phyloP scores from a whole-genome alignment of 1,140 invertebrate genomes.

The Aporrectodea caliginosa region DNA sequence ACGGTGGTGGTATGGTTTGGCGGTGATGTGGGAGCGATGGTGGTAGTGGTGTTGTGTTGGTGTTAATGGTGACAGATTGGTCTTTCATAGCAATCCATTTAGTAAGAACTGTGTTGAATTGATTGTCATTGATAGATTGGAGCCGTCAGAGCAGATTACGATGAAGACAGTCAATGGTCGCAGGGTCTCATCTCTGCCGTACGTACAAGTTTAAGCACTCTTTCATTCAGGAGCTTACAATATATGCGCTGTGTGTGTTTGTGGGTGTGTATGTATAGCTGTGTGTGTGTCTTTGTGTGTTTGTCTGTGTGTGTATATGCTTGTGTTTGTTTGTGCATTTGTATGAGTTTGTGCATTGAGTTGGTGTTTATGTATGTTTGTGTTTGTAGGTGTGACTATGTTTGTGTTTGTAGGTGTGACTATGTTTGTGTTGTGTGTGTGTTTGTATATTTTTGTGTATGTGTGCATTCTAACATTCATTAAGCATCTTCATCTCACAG shows the following conservation, averaged over 20 bases:
- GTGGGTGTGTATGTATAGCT: not conserved
- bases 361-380: not conserved
- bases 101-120: no score
- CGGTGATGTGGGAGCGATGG: no score
- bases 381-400: no score
- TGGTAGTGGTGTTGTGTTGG: no score
- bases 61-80: no score
- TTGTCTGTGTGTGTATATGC: not conserved
- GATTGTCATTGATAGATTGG: conserved; percentile 66
- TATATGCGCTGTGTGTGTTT: not conserved
- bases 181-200: conserved; percentile 91
- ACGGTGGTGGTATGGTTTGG: no score
- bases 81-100: no score
- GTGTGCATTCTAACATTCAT: no score
- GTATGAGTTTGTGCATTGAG: not conserved
- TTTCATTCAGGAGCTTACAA: conserved; percentile 3
- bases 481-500: no score
- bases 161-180: conserved; percentile 96
- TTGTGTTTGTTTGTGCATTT: not conserved
- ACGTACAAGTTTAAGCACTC: conserved; percentile 37
- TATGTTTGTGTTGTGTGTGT: no score
- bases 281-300: not conserved
- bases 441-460: no score
- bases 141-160: conserved; percentile 61
- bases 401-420: no score